phyloP scores from a whole-genome alignment of 2,888 invertebrate genomes.

The Limnephilus rhombicus region DNA sequence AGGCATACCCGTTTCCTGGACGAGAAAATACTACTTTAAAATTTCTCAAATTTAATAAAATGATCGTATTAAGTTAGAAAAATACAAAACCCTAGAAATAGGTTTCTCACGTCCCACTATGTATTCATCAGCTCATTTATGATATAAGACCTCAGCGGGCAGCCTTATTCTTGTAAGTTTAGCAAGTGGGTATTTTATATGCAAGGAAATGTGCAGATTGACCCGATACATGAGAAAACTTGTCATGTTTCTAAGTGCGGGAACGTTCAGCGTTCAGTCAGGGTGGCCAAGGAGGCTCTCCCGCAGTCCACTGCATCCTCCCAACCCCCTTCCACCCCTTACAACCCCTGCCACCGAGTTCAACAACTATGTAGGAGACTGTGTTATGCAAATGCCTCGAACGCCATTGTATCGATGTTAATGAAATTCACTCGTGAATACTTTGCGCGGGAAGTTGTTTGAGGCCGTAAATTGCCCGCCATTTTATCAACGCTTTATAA shows the following conservation, averaged over 20 bases:
- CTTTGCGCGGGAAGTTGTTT: constrained; percentile 60
- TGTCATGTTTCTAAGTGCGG: constrained; percentile 24
- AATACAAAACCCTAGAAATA: background rate
- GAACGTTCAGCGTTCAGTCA: background rate
- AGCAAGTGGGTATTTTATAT: background rate
- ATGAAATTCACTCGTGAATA: constrained; percentile 64
- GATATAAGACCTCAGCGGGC: background rate
- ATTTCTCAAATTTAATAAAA: background rate
- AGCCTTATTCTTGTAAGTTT: background rate
- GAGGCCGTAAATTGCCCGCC: constrained; percentile 55
- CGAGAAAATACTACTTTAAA: background rate
- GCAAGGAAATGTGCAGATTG: background rate
- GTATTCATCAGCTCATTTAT: background rate
- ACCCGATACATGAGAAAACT: constrained; percentile 7
- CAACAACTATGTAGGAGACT: constrained; percentile 57
- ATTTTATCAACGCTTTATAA: constrained; percentile 60
- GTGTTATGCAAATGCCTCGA: constrained; percentile 60
- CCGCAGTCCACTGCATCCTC: constrained; percentile 54
- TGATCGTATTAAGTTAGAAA: background rate
- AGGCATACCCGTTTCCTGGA: background rate
- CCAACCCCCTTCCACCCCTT: constrained; percentile 49
- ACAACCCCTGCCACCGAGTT: constrained; percentile 30
- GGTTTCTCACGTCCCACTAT: background rate
- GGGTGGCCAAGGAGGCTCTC: constrained; percentile 23
- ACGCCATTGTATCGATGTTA: constrained; percentile 63